Percentiles rank a stretch among this genome's conserved stretches.
Conservation (phyloP, 2,113 vertebrate species). For the Ia io region DNA sequence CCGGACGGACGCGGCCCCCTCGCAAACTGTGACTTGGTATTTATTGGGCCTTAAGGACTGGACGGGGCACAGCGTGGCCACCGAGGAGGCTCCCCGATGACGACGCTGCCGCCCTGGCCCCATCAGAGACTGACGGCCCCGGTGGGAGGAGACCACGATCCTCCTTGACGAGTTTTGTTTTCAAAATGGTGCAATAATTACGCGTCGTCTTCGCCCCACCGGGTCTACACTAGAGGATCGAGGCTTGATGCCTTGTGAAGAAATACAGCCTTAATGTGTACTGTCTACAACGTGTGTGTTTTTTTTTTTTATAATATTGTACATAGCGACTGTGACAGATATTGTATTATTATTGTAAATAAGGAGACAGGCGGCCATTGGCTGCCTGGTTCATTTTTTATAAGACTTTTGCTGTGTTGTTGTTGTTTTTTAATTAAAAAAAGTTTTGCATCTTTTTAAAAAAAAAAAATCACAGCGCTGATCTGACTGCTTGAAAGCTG, state of each 20-base stretch:
- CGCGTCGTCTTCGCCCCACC: conserved; percentile 71
- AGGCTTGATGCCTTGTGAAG: conserved; percentile 91
- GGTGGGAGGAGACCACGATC: conserved; percentile 76
- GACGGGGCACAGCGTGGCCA: conserved; percentile 68
- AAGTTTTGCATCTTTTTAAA: conserved; percentile 53
- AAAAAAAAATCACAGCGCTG: background rate
- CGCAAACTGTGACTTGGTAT: conserved; percentile 73
- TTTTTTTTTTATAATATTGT: conserved; percentile 82
- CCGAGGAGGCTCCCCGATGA: conserved; percentile 29
- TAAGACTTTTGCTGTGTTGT: conserved; percentile 68
- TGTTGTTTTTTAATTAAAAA: conserved; percentile 79
- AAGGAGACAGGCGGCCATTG: conserved; percentile 85
- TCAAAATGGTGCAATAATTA: conserved; percentile 85
- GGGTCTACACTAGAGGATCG: conserved; percentile 87
- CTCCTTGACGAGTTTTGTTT: conserved; percentile 78
- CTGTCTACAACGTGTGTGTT: conserved; percentile 77
- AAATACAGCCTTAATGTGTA: conserved; percentile 83
- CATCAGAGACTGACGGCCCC: conserved; percentile 83
- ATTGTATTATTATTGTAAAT: conserved; percentile 90
- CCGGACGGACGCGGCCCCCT: conserved; percentile 75
- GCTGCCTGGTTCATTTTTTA: conserved; percentile 77
- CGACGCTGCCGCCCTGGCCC: conserved; percentile 73
- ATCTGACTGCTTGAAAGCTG: background rate
- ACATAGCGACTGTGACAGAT: conserved; percentile 90
- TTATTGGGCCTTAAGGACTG: conserved; percentile 79